phyloP scores from a whole-genome alignment of 2,888 invertebrate species.

The Asteroscopus sphinx region DNA sequence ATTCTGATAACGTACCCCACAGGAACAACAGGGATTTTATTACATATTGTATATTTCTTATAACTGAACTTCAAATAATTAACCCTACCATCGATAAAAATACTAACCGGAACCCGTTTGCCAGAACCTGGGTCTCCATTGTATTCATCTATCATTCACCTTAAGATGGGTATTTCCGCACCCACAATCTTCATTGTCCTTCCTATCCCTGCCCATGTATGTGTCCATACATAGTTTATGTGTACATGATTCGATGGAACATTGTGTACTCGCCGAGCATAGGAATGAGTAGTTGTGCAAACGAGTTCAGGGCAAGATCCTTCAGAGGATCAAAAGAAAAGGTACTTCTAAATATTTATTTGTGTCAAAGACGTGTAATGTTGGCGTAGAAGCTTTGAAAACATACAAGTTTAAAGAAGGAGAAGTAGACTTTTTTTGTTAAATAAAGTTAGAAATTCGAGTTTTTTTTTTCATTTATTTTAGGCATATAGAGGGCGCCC shows the following conservation, averaged over 20 bases:
- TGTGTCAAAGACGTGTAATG: neutral
- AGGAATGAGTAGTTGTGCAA: no score
- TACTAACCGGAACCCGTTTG: neutral
- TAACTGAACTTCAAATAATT: no score
- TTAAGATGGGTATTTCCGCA: conserved; percentile 11
- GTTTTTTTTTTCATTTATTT: no score
- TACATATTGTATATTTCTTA: no score
- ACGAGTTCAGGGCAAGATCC: neutral
- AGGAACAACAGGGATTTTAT: no score
- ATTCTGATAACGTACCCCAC: no score
- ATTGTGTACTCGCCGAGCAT: no score
- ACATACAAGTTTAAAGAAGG: no score
- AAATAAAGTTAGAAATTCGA: no score
- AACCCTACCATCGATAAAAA: neutral
- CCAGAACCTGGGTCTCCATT: neutral
- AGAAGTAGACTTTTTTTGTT: no score
- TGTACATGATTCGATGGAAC: conserved; percentile 1
- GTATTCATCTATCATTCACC: conserved; percentile 33
- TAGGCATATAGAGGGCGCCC: no score
- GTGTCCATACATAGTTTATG: conserved; percentile 18
- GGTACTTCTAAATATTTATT: neutral
- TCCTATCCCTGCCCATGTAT: conserved; percentile 4
- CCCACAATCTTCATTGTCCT: neutral
- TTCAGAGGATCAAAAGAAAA: neutral
- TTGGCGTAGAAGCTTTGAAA: neutral